These are phyloP conservation scores for Calyptommatus sinebrachiatus DNA, from an alignment of 2,113 vertebrate genomes.

Conservation along the genomic window DNA sequence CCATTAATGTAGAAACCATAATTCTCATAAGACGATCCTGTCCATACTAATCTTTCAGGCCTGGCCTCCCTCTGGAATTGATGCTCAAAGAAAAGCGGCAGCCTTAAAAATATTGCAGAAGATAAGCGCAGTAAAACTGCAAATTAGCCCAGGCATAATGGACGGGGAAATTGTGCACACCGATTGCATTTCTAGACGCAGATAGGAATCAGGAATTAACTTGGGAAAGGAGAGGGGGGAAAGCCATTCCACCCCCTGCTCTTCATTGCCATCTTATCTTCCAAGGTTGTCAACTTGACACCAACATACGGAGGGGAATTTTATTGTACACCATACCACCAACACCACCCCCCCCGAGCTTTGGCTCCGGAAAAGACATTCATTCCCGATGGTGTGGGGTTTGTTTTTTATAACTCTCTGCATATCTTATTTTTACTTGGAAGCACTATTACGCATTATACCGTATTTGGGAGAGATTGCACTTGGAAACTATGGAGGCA, in stretches of 20 bases:
- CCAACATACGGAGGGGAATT: conserved; percentile 23
- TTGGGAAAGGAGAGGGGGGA: conserved; percentile 58
- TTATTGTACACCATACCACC: too few relatives aligned
- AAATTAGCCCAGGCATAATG: conserved; percentile 26
- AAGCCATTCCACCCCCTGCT: conserved; percentile 40
- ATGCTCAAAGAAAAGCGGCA: conserved; percentile 12
- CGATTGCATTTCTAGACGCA: conserved; percentile 62
- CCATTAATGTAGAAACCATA: too few relatives aligned
- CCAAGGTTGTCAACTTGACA: conserved; percentile 63
- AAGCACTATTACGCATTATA: not conserved
- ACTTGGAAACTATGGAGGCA: too few relatives aligned
- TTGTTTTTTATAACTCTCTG: not conserved
- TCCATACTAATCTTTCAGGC: conserved; percentile 25
- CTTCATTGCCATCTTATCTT: conserved; percentile 66
- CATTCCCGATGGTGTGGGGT: conserved; percentile 52
- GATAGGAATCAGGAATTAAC: conserved; percentile 70
- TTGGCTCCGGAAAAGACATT: conserved; percentile 46
- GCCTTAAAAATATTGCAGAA: not conserved
- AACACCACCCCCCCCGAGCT: conserved; percentile 30
- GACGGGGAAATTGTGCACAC: conserved; percentile 39
- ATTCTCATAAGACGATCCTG: not conserved
- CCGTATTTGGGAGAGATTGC: not conserved
- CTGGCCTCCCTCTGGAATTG: not conserved
- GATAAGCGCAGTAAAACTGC: not conserved
- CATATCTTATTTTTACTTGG: not conserved